These are phyloP conservation scores for Podocnemis expansa DNA, from an alignment of 2,113 vertebrate species.

Conservation along the genomic window DNA sequence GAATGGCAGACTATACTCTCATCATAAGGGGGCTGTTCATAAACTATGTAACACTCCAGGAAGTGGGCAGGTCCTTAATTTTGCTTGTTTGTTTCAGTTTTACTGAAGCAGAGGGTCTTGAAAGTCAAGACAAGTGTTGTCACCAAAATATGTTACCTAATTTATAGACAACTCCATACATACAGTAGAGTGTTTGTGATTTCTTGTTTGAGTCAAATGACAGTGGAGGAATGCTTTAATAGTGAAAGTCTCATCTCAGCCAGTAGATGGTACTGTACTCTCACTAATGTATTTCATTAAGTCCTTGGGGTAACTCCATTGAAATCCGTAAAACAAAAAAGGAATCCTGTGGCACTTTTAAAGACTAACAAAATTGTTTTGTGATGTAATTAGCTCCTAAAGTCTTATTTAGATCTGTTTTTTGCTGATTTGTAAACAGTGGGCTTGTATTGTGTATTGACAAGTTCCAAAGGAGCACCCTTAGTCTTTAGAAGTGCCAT, in stretches of 20 bases:
- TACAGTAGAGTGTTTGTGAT: neutral
- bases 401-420: neutral
- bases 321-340: neutral
- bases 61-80: too few relatives aligned
- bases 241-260: neutral
- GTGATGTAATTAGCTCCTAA: neutral
- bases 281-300: fast-evolving
- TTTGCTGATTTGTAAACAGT: neutral
- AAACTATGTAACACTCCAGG: too few relatives aligned
- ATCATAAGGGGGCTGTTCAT: neutral
- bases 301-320: fast-evolving
- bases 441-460: too few relatives aligned
- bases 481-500: too few relatives aligned
- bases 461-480: too few relatives aligned
- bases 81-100: too few relatives aligned
- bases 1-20: neutral
- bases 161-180: too few relatives aligned
- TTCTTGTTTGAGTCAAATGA: neutral
- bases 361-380: too few relatives aligned
- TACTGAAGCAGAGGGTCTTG: too few relatives aligned
- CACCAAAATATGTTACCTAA: too few relatives aligned
- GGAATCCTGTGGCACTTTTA: too few relatives aligned
- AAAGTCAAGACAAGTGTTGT: too few relatives aligned
- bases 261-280: slow-evolving; percentile 38
- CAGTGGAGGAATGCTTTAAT: neutral